Percentiles rank a stretch among this genome's conserved stretches.
Evolutionary conservation across 2,113 vertebrate species (phyloP).

Genomic region (Epinephelus fuscoguttatus): DNA sequence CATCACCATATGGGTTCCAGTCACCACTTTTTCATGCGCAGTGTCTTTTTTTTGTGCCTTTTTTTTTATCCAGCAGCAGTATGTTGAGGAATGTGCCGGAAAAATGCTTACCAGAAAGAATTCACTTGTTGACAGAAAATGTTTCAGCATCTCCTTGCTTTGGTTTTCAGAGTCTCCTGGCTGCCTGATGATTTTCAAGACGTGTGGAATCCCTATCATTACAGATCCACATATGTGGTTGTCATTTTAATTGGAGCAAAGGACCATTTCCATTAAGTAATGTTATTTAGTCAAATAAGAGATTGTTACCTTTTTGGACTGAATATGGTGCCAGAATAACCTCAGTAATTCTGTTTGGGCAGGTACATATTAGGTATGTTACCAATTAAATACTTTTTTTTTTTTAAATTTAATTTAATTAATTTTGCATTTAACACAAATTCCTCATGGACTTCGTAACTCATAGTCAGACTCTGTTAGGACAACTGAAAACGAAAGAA

Average conservation of each 20-base stretch:
- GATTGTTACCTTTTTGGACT: background rate
- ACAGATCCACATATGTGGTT: conserved; percentile 35
- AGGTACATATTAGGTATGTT: background rate
- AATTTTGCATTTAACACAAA: background rate
- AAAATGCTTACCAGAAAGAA: conserved; percentile 43
- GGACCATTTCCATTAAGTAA: background rate
- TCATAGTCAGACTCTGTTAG: conserved; percentile 2
- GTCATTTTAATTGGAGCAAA: conserved; percentile 35
- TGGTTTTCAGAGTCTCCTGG: conserved; percentile 21
- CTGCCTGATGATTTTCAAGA: conserved; percentile 42
- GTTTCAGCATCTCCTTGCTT: conserved; percentile 26
- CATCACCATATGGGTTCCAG: conserved; percentile 76
- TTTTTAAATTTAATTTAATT: background rate
- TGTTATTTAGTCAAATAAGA: background rate
- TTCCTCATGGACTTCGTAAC: conserved; percentile 2
- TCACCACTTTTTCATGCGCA: conserved; percentile 44
- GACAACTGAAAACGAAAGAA: conserved; percentile 57
- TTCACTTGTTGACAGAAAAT: conserved; percentile 34
- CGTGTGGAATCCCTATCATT: conserved; percentile 22
- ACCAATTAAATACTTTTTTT: background rate
- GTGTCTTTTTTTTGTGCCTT: conserved; percentile 10
- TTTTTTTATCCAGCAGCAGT: conserved; percentile 21
- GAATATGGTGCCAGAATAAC: background rate
- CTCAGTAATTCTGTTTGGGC: background rate
- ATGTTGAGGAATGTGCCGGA: conserved; percentile 31